phyloP scores from a whole-genome alignment of 2,797 vertebrate species.

The Myripristis jacobus region DNA sequence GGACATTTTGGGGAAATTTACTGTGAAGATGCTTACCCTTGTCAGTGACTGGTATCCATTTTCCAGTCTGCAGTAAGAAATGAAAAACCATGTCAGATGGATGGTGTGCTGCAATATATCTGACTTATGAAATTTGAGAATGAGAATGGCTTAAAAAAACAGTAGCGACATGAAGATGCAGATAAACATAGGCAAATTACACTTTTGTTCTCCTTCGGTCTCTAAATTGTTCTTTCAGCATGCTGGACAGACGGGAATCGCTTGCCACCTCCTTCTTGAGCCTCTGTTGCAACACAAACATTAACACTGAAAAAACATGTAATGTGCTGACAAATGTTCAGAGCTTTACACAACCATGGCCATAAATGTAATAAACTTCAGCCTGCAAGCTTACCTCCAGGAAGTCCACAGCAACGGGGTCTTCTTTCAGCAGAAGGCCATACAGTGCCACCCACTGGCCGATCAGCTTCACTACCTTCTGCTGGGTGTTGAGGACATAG shows the following conservation, averaged over 20 bases:
- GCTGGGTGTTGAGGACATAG: conserved; percentile 87
- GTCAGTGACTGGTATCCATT: conserved; percentile 81
- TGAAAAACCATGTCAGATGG: background rate
- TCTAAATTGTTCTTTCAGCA: conserved; percentile 87
- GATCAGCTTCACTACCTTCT: conserved; percentile 91
- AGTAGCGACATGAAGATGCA: background rate
- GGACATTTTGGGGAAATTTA: conserved; percentile 3
- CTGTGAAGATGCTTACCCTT: conserved; percentile 68
- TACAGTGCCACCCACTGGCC: conserved; percentile 92
- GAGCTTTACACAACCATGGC: background rate
- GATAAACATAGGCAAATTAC: conserved; percentile 63
- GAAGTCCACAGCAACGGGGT: conserved; percentile 84
- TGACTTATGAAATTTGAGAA: no score
- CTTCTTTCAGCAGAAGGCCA: conserved; percentile 86
- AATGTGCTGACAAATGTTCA: background rate
- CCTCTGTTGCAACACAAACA: conserved; percentile 76
- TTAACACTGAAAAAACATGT: background rate
- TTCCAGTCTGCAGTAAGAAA: conserved; percentile 75
- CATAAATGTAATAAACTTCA: background rate
- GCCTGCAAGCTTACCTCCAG: conserved; percentile 86
- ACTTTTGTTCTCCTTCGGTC: conserved; percentile 84
- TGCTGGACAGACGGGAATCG: conserved; percentile 83
- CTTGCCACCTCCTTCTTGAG: conserved; percentile 86
- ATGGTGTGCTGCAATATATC: background rate
- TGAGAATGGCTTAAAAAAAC: background rate